phyloP scores from a whole-genome alignment of 2,113 vertebrate species.

The Psittacula cyanocephala region DNA sequence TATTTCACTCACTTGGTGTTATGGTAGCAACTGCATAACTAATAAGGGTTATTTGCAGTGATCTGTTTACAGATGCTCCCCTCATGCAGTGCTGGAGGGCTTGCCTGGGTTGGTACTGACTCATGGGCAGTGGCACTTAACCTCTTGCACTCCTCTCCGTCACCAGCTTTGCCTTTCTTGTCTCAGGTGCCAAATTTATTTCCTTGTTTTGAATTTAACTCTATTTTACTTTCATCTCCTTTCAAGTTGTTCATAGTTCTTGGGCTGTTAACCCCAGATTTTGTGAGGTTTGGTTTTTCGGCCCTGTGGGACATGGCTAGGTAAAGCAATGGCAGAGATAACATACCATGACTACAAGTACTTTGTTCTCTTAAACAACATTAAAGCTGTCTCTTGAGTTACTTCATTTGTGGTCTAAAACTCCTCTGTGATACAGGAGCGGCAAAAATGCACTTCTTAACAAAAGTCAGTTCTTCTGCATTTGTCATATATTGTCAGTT shows the following conservation, averaged over 20 bases:
- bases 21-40: background rate
- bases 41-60: background rate
- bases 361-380: background rate
- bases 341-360: background rate
- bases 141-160: background rate
- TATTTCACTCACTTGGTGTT: background rate
- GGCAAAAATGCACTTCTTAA: background rate
- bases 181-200: background rate
- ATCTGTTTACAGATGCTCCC: background rate
- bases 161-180: background rate
- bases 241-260: background rate
- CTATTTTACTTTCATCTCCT: background rate
- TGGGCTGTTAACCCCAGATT: accelerated
- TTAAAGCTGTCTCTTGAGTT: background rate
- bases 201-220: background rate
- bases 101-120: background rate
- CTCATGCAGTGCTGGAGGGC: accelerated
- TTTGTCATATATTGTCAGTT: background rate
- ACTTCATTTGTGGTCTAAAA: background rate
- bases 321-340: background rate
- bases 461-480: background rate
- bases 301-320: no score
- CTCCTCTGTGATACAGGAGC: background rate
- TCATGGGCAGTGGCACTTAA: background rate
- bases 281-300: background rate